Percentiles rank a stretch among this genome's conserved stretches.
Conservation (phyloP, 1,140 invertebrate genomes). For the Arctopsyche grandis region DNA sequence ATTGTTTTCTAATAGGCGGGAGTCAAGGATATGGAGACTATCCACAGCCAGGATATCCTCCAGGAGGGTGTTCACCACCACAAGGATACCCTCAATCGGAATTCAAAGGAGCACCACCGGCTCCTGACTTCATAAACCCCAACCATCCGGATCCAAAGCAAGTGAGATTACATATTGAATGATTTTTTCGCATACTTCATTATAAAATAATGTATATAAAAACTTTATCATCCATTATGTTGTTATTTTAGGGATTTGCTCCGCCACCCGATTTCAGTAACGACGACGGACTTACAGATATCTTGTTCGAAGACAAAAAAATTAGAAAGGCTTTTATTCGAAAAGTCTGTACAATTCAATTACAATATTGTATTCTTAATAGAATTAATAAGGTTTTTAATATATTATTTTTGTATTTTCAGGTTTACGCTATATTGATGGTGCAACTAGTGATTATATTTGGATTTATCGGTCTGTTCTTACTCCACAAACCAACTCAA, state of each 20-base stretch:
- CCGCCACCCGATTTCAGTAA: conserved; percentile 61
- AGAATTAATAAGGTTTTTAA: no score
- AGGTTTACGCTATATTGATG: conserved; percentile 88
- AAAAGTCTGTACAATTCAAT: conserved; percentile 66
- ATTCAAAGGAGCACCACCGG: conserved; percentile 56
- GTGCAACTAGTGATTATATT: conserved; percentile 83
- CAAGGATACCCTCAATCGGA: conserved; percentile 55
- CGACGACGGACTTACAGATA: conserved; percentile 74
- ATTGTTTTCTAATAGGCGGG: not conserved
- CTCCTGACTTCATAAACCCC: conserved; percentile 60
- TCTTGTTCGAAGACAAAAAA: conserved; percentile 75
- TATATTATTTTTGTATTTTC: conserved; percentile 53
- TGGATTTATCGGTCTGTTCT: conserved; percentile 79
- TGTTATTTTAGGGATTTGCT: conserved; percentile 21
- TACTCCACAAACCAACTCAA: conserved; percentile 75
- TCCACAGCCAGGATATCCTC: conserved; percentile 56
- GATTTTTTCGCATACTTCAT: conserved; percentile 29
- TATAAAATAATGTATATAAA: no score
- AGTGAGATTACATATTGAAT: conserved; percentile 24
- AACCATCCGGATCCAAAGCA: conserved; percentile 56
- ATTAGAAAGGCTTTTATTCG: conserved; percentile 82
- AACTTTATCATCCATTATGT: not conserved
- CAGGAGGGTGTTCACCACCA: conserved; percentile 51
- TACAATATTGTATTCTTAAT: not conserved
- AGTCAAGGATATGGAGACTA: conserved; percentile 30